phyloP scores from a whole-genome alignment of 2,113 vertebrate species.

The Eulacestoma nigropectus region DNA sequence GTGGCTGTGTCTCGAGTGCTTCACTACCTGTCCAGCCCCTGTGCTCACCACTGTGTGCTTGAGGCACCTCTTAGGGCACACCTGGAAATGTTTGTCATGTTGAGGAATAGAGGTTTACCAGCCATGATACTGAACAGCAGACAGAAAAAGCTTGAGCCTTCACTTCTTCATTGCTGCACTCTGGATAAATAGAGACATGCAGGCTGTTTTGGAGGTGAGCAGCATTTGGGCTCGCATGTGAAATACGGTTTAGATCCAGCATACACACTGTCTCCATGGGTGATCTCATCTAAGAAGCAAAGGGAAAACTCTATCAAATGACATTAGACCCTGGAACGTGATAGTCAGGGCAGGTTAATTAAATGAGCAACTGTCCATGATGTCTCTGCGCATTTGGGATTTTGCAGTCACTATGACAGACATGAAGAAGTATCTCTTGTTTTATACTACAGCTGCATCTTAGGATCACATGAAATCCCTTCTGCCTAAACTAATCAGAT shows the following conservation, averaged over 20 bases:
- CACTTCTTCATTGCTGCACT: background rate
- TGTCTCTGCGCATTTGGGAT: background rate
- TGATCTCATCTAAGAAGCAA: background rate
- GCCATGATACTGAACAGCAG: background rate
- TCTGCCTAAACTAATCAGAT: conserved; percentile 28
- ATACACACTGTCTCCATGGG: background rate
- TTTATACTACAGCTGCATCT: conserved; percentile 7
- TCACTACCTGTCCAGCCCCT: background rate
- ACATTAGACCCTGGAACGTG: background rate
- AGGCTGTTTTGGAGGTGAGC: background rate
- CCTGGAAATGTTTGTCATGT: background rate
- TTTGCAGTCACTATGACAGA: background rate
- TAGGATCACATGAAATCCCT: conserved; percentile 22
- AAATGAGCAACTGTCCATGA: conserved; percentile 12
- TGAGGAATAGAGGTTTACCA: background rate
- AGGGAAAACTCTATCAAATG: conserved; percentile 31
- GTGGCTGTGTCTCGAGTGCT: background rate
- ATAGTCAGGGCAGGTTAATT: conserved; percentile 35
- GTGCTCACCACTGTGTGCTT: accelerated
- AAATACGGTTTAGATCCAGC: background rate
- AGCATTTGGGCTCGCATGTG: accelerated
- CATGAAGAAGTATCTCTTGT: background rate
- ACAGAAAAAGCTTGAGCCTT: background rate
- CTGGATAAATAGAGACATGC: accelerated
- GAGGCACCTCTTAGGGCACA: background rate